Percentiles rank a stretch among this genome's conserved stretches.
These are phyloP conservation scores for Xylocampa areola DNA, from an alignment of 2,888 invertebrate genomes.

Conservation along the genomic window DNA sequence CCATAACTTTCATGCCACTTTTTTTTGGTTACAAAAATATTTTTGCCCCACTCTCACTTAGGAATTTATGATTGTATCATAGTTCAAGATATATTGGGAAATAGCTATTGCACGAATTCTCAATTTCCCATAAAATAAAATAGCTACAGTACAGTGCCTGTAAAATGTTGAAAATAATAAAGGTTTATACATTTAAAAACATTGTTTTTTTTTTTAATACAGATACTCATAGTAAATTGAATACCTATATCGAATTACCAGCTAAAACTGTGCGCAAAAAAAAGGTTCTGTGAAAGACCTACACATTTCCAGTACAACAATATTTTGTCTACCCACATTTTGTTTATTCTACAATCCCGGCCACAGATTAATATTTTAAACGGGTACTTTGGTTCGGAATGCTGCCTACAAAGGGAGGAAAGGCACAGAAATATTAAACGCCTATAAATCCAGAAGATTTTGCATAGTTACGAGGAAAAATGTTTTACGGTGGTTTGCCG, in stretches of 20 bases:
- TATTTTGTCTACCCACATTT: constrained; percentile 23
- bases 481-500: constrained; percentile 33
- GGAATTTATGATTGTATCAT: too few relatives aligned
- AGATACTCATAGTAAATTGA: too few relatives aligned
- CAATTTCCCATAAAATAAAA: too few relatives aligned
- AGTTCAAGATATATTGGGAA: too few relatives aligned
- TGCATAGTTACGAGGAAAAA: constrained; percentile 51
- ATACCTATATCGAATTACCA: constrained; percentile 1
- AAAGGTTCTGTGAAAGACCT: background rate
- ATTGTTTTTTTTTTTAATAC: background rate
- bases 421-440: constrained; percentile 52
- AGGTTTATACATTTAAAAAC: background rate
- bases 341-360: constrained; percentile 58
- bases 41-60: too few relatives aligned
- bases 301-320: background rate
- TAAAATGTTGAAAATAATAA: too few relatives aligned
- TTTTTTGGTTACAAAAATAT: too few relatives aligned
- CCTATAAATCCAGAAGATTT: constrained; percentile 50
- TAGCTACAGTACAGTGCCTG: too few relatives aligned
- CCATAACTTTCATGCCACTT: too few relatives aligned
- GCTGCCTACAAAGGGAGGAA: constrained; percentile 47
- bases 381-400: constrained; percentile 62
- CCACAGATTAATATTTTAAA: constrained; percentile 71
- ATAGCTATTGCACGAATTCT: too few relatives aligned
- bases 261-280: background rate